Base-by-base conservation (phyloP, 1,140 invertebrate species). In the Odontomachus brunneus region DNA sequence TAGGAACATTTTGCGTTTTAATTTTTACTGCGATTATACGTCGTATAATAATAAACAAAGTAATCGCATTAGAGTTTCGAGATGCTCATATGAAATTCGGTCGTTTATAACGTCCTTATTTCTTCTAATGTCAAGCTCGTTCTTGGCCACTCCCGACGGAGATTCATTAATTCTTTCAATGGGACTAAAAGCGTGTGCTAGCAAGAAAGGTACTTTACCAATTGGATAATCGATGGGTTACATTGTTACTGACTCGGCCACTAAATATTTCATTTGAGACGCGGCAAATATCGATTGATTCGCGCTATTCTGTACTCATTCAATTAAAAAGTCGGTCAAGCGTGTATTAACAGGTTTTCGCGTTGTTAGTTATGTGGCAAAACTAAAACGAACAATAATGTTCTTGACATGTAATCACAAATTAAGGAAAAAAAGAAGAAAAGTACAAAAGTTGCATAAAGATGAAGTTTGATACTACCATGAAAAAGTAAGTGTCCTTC, bases 241-340 rank as follows among this genome's bases (percentile, higher is more conserved):
- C 48, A 69, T 67, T 86, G 81, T 84, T 86, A 83, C 55, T 38
- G 33, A 51, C 71, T 78, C 66, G 49, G 55, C 57, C 55, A 48
- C 55, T 73, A 67, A 73, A 86, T 87, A 86, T 87, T 87, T 87
- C 44, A 87, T 48, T 67, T 44, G 53, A 51, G n/a, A 55, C 48
- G 60, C n/a, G 53, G 22, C 81, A 65, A 71, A 63, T 88, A 87
- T 87, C 57, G 86, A 88, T 88, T 81, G 63, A 53, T 75, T 87
- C 73, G 29, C 74, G 53, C 57, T 57, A 83, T 88, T 84, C 73
- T 51, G 57, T 59, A 81, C 69, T 84, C 82, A 87, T 88, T 88
- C 85, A 84, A 87, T 88, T 87, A 87, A 84, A 88, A 88, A 88
- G 85, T 88, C 86, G 86, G 86, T 87, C 86, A 88, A 88, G 74